Base-by-base conservation (phyloP, 2,797 vertebrate genomes). In the Micropoecilia bifurca region DNA sequence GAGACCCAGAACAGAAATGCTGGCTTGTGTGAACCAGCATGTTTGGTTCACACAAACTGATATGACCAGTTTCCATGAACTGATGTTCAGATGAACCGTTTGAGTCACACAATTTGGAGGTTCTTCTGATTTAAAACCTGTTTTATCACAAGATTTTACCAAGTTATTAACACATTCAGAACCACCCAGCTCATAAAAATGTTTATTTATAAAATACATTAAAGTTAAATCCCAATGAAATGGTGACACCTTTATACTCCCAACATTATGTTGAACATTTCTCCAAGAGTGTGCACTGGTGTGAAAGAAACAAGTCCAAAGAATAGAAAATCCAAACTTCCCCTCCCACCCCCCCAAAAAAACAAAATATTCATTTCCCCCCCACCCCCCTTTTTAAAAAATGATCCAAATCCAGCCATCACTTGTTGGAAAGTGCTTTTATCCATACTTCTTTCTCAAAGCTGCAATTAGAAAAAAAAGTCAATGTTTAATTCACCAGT, bases 361-460 rank as follows among this genome's bases (percentile, higher is more conserved):
- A 12, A 3, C 0, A 16, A 30, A 28, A 68, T 41, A 36, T n/a
- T n/a, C n/a, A n/a, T n/a, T n/a, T n/a, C n/a, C 63, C 41, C 12
- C 20, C 22, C n/a, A 28, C 25, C 53, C 9, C 9, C 7, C 9
- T 12, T 14, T 59, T 59, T 16, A 59, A 50, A 66, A 48, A 20
- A 41, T 0, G 3, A 2, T 61, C 13, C 12, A 28, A 30, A 48
- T 28, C 0, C 2, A 28, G 28, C 41, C 30, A n/a, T 90, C 73
- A 88, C 1, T 20, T 18, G 39, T 80, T 66, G 0, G 86, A 88
- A 63, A 95, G 80, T 1, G 2, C 57, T 73, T 82, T 91, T 79
- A 92, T 88, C 95, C 95, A 96, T 0, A 18, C 22, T 41, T 93
- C 92, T 84, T 90, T 92, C 5, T 93, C 92, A 0, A 90, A 89